Base-by-base conservation (phyloP, 2,888 invertebrate species). In the Folsomia manolachei region DNA sequence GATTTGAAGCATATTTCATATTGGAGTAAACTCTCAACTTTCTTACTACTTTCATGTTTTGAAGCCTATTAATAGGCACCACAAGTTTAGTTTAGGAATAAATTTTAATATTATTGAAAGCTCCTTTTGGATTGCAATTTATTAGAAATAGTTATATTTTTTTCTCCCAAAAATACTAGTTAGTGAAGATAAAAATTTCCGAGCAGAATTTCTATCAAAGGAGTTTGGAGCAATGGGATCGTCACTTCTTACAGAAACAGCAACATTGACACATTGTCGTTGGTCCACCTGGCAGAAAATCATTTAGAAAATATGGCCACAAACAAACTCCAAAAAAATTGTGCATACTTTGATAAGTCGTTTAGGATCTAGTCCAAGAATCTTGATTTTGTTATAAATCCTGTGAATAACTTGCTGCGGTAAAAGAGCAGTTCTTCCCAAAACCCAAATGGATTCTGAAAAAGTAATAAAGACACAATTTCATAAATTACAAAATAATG, bases 101-200 rank as follows among this genome's bases (percentile, higher is more conserved):
- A n/a, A n/a, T n/a, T n/a, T n/a, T n/a, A n/a, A n/a, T n/a, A n/a
- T n/a, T n/a, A n/a, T n/a, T n/a, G n/a, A n/a, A n/a, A n/a, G n/a
- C n/a, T n/a, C 60, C 9, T 51, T 51, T 51, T 60, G 19, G 7
- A 60, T 60, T 60, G 21, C 7, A n/a, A 27, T 27, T n/a, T 27
- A 21, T 73, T 72, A 75, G 63, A 76, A 71, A 69, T 77, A 80
- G 63, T 80, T 78, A 60, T 73, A 75, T 62, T 79, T 75, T 63
- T 77, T 79, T 71, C 79, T 76, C 60, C 79, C 80, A 74, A 80
- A 80, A 52, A 80, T 79, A 64, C 76, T 80, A 2, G 79, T 80
- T 51, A 81, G 69, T 0, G 81, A 81, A 25, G 80, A 79, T 23
- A 81, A 65, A 63, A 81, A 81, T 65, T 81, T 81, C 51, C 81